Evolutionary conservation across 2,113 vertebrate genomes (phyloP).

Genomic region (Pantherophis guttatus): DNA sequence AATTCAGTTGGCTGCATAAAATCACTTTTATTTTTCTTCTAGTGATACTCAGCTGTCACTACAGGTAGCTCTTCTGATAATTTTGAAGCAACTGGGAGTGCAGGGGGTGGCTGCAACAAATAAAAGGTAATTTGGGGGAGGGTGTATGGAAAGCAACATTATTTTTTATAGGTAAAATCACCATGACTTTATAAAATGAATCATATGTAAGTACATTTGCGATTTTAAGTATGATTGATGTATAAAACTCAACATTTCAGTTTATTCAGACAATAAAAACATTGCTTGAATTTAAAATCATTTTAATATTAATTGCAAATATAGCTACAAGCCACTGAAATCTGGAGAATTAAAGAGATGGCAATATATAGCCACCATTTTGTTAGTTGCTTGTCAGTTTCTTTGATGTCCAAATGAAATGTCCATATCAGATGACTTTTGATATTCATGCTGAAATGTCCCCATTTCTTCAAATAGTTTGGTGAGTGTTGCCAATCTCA

Average conservation of each 20-base stretch:
- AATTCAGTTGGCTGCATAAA: background rate
- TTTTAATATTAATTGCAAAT: background rate
- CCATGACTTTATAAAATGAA: background rate
- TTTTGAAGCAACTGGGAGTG: background rate
- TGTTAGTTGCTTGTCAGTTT: background rate
- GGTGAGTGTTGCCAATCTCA: background rate
- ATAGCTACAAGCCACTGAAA: background rate
- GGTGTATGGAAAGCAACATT: background rate
- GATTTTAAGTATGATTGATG: background rate
- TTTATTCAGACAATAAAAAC: background rate
- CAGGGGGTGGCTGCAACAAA: background rate
- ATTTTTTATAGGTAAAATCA: background rate
- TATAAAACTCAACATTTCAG: background rate
- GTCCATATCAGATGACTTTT: background rate
- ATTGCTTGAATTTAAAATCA: background rate
- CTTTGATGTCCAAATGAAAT: background rate
- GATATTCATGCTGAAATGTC: background rate
- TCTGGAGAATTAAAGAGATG: background rate
- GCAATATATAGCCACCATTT: background rate
- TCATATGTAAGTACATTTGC: background rate
- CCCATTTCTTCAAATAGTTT: background rate
- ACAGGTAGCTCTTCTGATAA: background rate
- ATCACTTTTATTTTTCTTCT: background rate
- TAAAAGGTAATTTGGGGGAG: background rate
- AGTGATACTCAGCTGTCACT: background rate